Percentiles rank a stretch among this genome's conserved stretches.
Evolutionary conservation across 1,140 invertebrate species (phyloP).

Genomic region (Zaprionus davidi): DNA sequence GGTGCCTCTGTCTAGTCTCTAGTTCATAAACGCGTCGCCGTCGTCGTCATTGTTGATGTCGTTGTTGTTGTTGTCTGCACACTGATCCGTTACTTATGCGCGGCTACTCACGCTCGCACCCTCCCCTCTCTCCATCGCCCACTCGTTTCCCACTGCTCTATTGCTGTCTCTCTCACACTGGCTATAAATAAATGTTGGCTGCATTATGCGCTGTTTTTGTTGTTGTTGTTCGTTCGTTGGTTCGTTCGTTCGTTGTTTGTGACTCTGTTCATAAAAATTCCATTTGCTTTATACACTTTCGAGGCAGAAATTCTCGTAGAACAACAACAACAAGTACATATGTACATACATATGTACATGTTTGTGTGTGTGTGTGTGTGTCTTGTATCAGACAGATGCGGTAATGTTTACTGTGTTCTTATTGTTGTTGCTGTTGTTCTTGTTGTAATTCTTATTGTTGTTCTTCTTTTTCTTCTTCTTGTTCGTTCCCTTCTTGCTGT

Average conservation of each 20-base stretch:
- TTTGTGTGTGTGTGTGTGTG: slow-evolving; percentile 19
- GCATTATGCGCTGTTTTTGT: slow-evolving; percentile 47
- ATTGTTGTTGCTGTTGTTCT: slow-evolving; percentile 19
- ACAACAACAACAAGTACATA: slow-evolving; percentile 22
- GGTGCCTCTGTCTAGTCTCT: slow-evolving; percentile 43
- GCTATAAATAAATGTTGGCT: slow-evolving; percentile 57
- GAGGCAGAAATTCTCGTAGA: slow-evolving; percentile 38
- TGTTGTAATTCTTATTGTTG: slow-evolving; percentile 16
- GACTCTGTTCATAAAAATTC: slow-evolving; percentile 66
- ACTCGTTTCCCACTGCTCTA: slow-evolving; percentile 1
- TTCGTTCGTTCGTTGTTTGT: slow-evolving; percentile 16
- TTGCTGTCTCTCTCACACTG: slow-evolving; percentile 14
- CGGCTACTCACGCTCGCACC: neutral
- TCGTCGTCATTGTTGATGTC: neutral
- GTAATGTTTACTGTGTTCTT: slow-evolving; percentile 56
- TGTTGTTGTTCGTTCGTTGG: neutral
- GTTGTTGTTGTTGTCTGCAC: slow-evolving; percentile 19
- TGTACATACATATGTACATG: slow-evolving; percentile 6
- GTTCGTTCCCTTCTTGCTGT: slow-evolving; percentile 11
- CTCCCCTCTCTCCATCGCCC: slow-evolving; percentile 4
- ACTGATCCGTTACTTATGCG: slow-evolving; percentile 47
- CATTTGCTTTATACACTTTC: slow-evolving; percentile 51
- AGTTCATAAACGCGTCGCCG: slow-evolving; percentile 35
- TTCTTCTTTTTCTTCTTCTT: slow-evolving; percentile 9
- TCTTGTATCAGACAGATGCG: slow-evolving; percentile 52